Evolutionary conservation across 2,797 vertebrate genomes (phyloP).

Genomic region (Muraenolepis orangiensis): DNA sequence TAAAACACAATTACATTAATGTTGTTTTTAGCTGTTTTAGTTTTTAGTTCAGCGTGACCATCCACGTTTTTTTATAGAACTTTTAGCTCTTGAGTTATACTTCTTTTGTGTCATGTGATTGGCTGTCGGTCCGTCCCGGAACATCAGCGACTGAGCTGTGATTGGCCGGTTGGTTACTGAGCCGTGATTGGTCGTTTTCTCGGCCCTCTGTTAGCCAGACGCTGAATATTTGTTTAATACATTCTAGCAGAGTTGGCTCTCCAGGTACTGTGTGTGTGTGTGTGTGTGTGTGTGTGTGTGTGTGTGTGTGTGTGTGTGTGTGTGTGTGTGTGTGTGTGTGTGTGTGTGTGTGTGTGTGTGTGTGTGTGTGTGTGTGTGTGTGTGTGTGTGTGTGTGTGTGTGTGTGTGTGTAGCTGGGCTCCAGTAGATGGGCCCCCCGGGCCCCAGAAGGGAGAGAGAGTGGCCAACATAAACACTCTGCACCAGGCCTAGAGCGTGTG

Average conservation of each 20-base stretch:
- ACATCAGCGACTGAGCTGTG: background rate
- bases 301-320: background rate
- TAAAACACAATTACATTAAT: no score
- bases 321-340: no score
- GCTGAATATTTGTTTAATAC: background rate
- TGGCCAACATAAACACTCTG: constrained; percentile 2
- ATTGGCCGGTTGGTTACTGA: background rate
- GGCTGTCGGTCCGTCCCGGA: background rate
- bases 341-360: background rate
- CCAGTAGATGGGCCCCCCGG: background rate
- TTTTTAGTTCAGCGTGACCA: no score
- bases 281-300: background rate
- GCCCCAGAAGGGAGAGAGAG: background rate
- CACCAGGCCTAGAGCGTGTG: constrained; percentile 1
- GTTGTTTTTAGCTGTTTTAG: no score
- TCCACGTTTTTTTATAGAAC: no score
- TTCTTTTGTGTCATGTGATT: background rate
- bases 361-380: background rate
- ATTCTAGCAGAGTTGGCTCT: background rate
- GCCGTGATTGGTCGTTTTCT: background rate
- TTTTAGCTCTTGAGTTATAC: no score
- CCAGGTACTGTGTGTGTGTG: background rate
- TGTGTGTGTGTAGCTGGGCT: background rate
- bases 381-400: background rate
- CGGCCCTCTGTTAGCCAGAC: background rate